Percentiles rank a stretch among this genome's conserved stretches.
Conservation (phyloP, 2,113 vertebrate species). For the Manacus vitellinus region DNA sequence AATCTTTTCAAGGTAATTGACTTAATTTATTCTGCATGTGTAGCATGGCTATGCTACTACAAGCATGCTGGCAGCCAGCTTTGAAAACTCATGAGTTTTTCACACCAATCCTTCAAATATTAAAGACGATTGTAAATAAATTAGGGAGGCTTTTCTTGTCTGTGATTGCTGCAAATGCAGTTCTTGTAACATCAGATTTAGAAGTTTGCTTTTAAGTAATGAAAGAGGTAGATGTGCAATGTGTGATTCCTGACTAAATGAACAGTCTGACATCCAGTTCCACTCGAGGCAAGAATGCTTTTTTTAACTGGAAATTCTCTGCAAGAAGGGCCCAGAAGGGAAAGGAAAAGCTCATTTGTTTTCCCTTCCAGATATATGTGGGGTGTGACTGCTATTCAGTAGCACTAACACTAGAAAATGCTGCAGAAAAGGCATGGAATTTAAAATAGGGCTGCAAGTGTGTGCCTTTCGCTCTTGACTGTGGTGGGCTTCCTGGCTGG, state of each 20-base stretch:
- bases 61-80: background rate
- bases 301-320: background rate
- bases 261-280: background rate
- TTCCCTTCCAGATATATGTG: background rate
- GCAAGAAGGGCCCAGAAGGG: background rate
- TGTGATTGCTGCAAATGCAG: background rate
- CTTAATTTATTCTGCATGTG: background rate
- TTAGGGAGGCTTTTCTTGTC: background rate
- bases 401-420: background rate
- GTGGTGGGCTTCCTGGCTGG: background rate
- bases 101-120: background rate
- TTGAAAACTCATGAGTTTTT: background rate
- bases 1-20: background rate
- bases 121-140: background rate
- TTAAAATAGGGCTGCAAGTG: background rate
- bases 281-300: background rate
- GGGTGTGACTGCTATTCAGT: background rate
- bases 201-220: background rate
- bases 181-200: background rate
- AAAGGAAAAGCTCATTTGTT: background rate
- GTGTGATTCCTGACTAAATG: background rate
- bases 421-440: background rate
- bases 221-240: background rate
- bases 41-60: background rate
- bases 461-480: too few relatives aligned